Percentiles rank a stretch among this genome's conserved stretches.
Evolutionary conservation across 2,888 invertebrate genomes (phyloP).

Genomic region (Brenthis daphne): DNA sequence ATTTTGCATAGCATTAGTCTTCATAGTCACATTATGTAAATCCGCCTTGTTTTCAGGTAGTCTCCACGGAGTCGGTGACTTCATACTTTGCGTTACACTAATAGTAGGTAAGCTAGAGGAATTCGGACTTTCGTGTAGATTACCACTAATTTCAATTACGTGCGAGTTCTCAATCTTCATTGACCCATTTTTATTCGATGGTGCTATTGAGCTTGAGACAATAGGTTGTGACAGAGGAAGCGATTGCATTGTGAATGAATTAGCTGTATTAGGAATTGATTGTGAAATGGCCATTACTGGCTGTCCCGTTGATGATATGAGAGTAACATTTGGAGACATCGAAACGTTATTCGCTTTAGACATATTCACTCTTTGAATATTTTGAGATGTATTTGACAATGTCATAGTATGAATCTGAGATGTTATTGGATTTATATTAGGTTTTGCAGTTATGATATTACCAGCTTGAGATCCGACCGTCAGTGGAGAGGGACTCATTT

Average conservation of each 20-base stretch:
- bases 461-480: slow-evolving; percentile 61
- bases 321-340: slow-evolving; percentile 73
- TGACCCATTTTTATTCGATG: slow-evolving; percentile 61
- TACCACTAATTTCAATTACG: slow-evolving; percentile 76
- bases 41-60: slow-evolving; percentile 70
- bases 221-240: slow-evolving; percentile 77
- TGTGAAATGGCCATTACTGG: slow-evolving; percentile 79
- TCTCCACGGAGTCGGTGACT: slow-evolving; percentile 77
- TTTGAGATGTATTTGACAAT: slow-evolving; percentile 65
- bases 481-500: slow-evolving; percentile 65
- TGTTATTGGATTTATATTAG: slow-evolving; percentile 74
- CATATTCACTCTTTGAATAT: slow-evolving; percentile 61
- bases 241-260: slow-evolving; percentile 71
- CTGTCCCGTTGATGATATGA: slow-evolving; percentile 72
- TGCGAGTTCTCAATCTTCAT: slow-evolving; percentile 74
- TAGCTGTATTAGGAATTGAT: slow-evolving; percentile 63
- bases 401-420: slow-evolving; percentile 76
- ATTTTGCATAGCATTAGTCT: slow-evolving; percentile 51
- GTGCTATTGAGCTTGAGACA: slow-evolving; percentile 75
- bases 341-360: slow-evolving; percentile 66
- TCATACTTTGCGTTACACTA: slow-evolving; percentile 73
- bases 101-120: slow-evolving; percentile 68
- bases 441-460: slow-evolving; percentile 64
- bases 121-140: slow-evolving; percentile 66
- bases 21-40: slow-evolving; percentile 63